These are phyloP conservation scores for Hymenochirus boettgeri DNA, from an alignment of 2,113 vertebrate genomes.

Conservation along the genomic window DNA sequence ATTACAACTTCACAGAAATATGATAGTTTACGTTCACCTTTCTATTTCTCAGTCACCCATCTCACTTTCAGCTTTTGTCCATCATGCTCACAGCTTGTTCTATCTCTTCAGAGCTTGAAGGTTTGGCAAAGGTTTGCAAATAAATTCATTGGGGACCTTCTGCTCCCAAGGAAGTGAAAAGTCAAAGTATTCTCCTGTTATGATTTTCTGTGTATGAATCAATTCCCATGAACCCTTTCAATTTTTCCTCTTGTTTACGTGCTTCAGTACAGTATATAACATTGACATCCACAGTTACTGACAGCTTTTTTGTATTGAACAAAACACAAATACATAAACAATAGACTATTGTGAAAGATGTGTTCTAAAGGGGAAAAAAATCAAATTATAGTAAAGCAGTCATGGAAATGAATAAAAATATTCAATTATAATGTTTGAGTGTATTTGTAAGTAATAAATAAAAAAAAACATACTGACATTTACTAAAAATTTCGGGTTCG, in stretches of 20 bases:
- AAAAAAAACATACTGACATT: too few relatives aligned
- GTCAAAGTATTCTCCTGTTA: not conserved
- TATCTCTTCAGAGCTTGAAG: not conserved
- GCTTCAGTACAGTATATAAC: not conserved
- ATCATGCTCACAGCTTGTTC: conserved; percentile 9
- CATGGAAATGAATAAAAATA: too few relatives aligned
- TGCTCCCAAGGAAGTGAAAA: not conserved
- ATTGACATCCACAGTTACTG: not conserved
- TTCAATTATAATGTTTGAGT: too few relatives aligned
- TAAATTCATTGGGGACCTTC: not conserved
- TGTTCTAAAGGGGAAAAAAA: not conserved
- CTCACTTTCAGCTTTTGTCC: not conserved
- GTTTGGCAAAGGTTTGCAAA: not conserved
- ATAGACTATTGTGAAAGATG: not conserved
- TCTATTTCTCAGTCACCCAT: not conserved
- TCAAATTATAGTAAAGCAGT: too few relatives aligned
- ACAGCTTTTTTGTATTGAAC: conserved; percentile 1
- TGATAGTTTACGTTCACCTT: not conserved
- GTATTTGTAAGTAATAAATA: too few relatives aligned
- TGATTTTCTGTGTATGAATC: not conserved
- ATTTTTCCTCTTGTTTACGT: not conserved
- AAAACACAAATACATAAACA: not conserved
- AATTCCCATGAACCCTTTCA: not conserved
- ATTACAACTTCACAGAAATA: not conserved
- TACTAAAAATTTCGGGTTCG: too few relatives aligned